Conservation (phyloP, 1,140 invertebrate genomes). For the Heliconius melpomene region DNA sequence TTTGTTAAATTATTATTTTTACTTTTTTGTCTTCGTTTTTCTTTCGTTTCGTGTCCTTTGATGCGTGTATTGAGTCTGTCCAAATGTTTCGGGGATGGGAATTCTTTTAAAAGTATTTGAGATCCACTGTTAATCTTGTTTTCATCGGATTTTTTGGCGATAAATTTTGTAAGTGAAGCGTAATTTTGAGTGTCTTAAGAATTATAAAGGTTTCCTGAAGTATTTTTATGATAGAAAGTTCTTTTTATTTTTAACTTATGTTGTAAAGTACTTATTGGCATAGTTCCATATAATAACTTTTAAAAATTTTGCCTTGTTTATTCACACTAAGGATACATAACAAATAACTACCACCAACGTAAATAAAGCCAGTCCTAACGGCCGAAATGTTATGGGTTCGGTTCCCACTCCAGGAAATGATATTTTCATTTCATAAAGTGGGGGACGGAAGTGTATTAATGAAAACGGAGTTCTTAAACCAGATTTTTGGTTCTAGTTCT, state of each 20-base stretch:
- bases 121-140: constrained; percentile 46
- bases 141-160: constrained; percentile 33
- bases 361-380: too few relatives aligned
- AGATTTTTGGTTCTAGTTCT: too few relatives aligned
- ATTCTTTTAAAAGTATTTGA: constrained; percentile 48
- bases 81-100: constrained; percentile 47
- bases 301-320: too few relatives aligned
- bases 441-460: too few relatives aligned
- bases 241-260: not conserved
- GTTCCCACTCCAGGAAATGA: too few relatives aligned
- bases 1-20: constrained; percentile 77
- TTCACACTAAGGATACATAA: too few relatives aligned
- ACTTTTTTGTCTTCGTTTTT: constrained; percentile 47
- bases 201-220: constrained; percentile 16
- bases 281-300: too few relatives aligned
- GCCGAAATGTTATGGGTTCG: too few relatives aligned
- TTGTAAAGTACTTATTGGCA: not conserved
- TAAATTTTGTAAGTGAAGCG: constrained; percentile 32
- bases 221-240: not conserved
- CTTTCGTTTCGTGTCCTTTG: constrained; percentile 51
- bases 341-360: too few relatives aligned
- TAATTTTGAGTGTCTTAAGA: constrained; percentile 27
- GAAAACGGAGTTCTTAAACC: too few relatives aligned
- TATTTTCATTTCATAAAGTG: too few relatives aligned
- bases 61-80: constrained; percentile 57